phyloP scores from a whole-genome alignment of 2,888 invertebrate species.

The Penaeus monodon region DNA sequence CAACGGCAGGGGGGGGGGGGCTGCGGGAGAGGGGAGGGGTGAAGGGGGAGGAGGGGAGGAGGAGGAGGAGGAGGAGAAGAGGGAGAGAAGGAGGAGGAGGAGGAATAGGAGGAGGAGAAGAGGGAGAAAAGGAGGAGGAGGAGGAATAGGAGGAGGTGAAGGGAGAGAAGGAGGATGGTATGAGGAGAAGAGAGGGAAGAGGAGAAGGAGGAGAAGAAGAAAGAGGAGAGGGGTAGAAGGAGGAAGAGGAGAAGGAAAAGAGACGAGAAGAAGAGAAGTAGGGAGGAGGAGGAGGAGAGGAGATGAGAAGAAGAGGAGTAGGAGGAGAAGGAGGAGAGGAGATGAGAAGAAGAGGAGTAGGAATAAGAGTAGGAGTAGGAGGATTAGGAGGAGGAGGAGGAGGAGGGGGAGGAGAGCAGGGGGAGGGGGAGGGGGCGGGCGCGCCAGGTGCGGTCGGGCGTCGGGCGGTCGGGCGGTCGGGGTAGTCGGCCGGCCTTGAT shows the following conservation, averaged over 20 bases:
- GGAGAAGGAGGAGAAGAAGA: not conserved
- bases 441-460: not conserved
- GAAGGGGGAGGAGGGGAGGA: not conserved
- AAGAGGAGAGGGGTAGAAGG: not conserved
- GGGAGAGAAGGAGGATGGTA: not conserved
- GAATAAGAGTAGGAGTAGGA: too few relatives aligned
- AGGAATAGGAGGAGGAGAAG: not conserved
- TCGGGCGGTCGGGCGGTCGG: constrained; percentile 14
- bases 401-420: not conserved
- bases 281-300: not conserved
- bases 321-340: not conserved
- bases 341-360: not conserved
- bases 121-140: not conserved
- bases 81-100: too few relatives aligned
- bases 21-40: not conserved
- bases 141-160: too few relatives aligned
- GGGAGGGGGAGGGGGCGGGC: not conserved
- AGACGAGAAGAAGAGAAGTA: not conserved
- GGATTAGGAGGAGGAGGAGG: not conserved
- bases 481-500: constrained; percentile 46
- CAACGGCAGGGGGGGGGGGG: not conserved
- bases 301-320: not conserved
- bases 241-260: not conserved
- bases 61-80: too few relatives aligned
- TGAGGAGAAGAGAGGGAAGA: not conserved